Evolutionary conservation across 2,888 invertebrate genomes (phyloP).

Genomic region (Scotopteryx bipunctaria): DNA sequence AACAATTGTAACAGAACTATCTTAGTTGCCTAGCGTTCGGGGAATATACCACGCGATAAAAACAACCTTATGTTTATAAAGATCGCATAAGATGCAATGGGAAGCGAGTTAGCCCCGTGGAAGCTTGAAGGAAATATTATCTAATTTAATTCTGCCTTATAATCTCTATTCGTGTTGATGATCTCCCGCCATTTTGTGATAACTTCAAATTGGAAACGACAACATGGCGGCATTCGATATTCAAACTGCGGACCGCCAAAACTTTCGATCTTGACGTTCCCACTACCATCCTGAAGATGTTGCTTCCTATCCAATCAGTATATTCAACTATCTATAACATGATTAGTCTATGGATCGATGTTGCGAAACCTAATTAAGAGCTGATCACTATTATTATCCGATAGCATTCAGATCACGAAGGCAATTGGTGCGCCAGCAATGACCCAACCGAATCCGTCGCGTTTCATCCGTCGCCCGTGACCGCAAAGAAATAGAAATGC

Average conservation of each 20-base stretch:
- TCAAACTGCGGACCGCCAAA: slow-evolving; percentile 7
- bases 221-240: slow-evolving; percentile 38
- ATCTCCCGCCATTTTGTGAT: slow-evolving; percentile 54
- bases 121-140: slow-evolving; percentile 60
- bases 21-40: slow-evolving; percentile 61
- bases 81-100: slow-evolving; percentile 43
- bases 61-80: slow-evolving; percentile 41
- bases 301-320: too few relatives aligned
- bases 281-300: too few relatives aligned
- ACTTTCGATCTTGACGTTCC: slow-evolving; percentile 15
- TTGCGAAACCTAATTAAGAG: slow-evolving; percentile 16
- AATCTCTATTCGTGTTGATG: slow-evolving; percentile 62
- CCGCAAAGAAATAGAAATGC: slow-evolving; percentile 31
- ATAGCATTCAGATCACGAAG: slow-evolving; percentile 10
- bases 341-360: slow-evolving; percentile 26
- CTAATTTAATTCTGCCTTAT: slow-evolving; percentile 61
- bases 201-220: slow-evolving; percentile 41
- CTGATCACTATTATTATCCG: slow-evolving; percentile 13
- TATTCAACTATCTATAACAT: slow-evolving; percentile 22
- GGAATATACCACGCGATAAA: slow-evolving; percentile 45
- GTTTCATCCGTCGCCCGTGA: slow-evolving; percentile 14
- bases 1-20: slow-evolving; percentile 60
- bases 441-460: not conserved
- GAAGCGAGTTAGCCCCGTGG: slow-evolving; percentile 62
- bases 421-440: not conserved